Percentiles rank a stretch among this genome's conserved stretches.
These are phyloP conservation scores for Fulica atra DNA, from an alignment of 2,113 vertebrate species.

Conservation along the genomic window DNA sequence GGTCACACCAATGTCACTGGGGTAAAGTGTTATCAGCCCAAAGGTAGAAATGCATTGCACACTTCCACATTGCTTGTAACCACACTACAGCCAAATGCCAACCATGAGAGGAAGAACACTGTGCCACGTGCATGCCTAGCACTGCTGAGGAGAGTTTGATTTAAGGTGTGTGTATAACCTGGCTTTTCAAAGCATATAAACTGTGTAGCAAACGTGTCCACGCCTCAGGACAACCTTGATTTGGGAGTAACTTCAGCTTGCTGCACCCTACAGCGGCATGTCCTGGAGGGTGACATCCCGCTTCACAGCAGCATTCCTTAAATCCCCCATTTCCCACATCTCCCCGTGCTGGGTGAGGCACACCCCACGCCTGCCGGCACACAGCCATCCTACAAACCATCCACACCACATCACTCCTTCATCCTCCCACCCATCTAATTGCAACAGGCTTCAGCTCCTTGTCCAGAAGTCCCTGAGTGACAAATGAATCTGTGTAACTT, in stretches of 20 bases:
- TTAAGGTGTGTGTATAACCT: no score
- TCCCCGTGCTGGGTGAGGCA: not conserved
- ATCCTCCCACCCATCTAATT: not conserved
- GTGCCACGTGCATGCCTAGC: not conserved
- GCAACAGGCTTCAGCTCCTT: not conserved
- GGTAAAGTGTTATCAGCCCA: not conserved
- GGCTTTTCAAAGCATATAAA: not conserved
- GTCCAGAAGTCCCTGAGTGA: not conserved
- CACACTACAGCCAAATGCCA: not conserved
- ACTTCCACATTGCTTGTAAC: not conserved
- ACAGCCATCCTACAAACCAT: not conserved
- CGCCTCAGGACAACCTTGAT: not conserved
- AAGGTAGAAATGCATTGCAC: not conserved
- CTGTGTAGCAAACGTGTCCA: fast-evolving
- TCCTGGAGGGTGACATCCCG: not conserved
- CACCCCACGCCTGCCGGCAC: not conserved
- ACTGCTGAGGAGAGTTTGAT: not conserved
- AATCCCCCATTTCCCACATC: fast-evolving
- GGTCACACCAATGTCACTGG: not conserved
- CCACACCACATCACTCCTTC: not conserved
- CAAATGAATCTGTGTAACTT: not conserved
- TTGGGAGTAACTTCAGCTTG: not conserved
- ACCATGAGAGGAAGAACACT: not conserved
- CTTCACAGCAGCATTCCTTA: not conserved
- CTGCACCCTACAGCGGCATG: fast-evolving